phyloP scores from a whole-genome alignment of 2,113 vertebrate genomes.

The Alligator sinensis region DNA sequence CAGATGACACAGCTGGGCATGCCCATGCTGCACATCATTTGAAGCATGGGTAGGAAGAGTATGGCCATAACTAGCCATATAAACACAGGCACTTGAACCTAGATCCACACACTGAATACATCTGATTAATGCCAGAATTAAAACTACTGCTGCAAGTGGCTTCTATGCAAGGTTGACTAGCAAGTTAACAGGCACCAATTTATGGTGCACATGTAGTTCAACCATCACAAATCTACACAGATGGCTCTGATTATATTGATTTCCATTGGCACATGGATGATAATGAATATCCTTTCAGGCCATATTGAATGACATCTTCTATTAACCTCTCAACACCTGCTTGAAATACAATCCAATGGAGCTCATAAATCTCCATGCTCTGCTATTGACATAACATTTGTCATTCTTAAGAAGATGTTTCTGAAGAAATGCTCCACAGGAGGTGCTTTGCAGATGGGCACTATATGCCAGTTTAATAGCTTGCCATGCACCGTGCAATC shows the following conservation, averaged over 20 bases:
- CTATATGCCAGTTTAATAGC: not conserved
- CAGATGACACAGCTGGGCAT: not conserved
- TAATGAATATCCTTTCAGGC: not conserved
- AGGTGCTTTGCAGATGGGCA: not conserved
- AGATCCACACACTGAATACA: not conserved
- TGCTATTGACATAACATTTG: not conserved
- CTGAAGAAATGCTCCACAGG: not conserved
- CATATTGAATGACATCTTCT: not conserved
- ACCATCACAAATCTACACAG: not conserved
- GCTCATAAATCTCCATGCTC: fast-evolving
- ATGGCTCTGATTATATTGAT: not conserved
- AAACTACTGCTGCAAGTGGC: not conserved
- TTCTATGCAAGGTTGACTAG: not conserved
- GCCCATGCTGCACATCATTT: not conserved
- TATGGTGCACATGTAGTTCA: not conserved
- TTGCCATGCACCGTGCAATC: not conserved
- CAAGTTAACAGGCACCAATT: not conserved
- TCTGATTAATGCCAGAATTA: not conserved
- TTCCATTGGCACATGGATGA: not conserved
- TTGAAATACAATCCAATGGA: not conserved
- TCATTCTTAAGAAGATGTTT: not conserved
- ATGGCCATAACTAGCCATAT: not conserved
- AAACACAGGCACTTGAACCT: fast-evolving
- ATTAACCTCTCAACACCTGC: conserved; percentile 18
- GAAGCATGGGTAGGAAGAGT: not conserved